Conservation (phyloP, 2,113 vertebrate species). For the Ranitomeya variabilis region DNA sequence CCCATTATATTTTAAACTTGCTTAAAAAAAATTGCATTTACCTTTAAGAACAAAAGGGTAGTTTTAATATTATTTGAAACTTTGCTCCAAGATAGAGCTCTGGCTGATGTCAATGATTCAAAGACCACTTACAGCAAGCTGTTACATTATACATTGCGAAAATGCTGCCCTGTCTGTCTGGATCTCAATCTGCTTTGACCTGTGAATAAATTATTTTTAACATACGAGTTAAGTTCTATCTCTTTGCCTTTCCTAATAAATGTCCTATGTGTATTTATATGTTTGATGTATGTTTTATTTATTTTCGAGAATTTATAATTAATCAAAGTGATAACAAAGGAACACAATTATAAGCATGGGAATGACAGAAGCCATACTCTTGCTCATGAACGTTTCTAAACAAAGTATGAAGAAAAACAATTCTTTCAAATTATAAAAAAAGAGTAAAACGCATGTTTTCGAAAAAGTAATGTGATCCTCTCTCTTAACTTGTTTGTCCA, state of each 20-base stretch:
- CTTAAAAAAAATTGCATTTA: not conserved
- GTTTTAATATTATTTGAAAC: not conserved
- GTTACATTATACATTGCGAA: conserved; percentile 35
- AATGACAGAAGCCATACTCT: not conserved
- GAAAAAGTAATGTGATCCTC: not conserved
- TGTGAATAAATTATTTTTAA: conserved; percentile 1
- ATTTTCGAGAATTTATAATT: not conserved
- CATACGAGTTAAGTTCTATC: not conserved
- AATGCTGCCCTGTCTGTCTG: not conserved
- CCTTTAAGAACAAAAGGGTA: not conserved
- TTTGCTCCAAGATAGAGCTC: not conserved
- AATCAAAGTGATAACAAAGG: not conserved
- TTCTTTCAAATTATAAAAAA: not conserved
- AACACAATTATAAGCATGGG: not conserved
- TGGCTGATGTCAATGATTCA: not conserved
- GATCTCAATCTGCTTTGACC: not conserved
- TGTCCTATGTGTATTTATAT: not conserved
- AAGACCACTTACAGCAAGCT: not conserved
- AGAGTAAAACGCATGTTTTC: too few species aligned
- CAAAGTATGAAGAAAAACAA: not conserved
- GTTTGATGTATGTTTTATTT: not conserved
- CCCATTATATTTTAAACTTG: not conserved
- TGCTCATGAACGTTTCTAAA: not conserved
- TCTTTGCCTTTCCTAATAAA: not conserved
- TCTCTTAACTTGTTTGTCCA: not conserved